These are phyloP conservation scores for Tretioscincus oriximinensis DNA, from an alignment of 2,113 vertebrate genomes.

Conservation along the genomic window DNA sequence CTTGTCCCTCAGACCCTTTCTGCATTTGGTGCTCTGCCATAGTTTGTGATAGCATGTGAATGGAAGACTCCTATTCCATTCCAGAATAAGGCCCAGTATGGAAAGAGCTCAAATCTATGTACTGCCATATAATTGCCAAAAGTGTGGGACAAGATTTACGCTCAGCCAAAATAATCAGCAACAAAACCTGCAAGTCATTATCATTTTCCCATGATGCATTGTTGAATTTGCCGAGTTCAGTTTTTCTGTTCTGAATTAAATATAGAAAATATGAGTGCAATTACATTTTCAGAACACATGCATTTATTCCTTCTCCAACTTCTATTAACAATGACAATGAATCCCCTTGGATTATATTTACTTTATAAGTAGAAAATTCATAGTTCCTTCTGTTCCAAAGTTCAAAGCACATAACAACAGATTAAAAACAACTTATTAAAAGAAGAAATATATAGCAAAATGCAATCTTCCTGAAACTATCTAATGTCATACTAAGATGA, in stretches of 20 bases:
- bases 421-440: slow-evolving; percentile 1
- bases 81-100: too few relatives aligned
- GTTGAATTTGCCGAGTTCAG: slow-evolving; percentile 5
- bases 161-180: background rate
- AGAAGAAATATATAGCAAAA: background rate
- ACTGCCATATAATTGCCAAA: background rate
- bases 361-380: background rate
- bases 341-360: slow-evolving; percentile 8
- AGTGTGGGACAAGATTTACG: background rate
- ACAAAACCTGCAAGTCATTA: background rate
- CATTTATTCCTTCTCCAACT: slow-evolving; percentile 4
- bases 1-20: background rate
- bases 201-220: background rate
- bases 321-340: slow-evolving; percentile 6
- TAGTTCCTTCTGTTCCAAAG: background rate
- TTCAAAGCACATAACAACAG: background rate
- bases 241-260: background rate
- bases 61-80: too few relatives aligned
- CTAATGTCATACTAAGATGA: background rate
- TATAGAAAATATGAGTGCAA: background rate
- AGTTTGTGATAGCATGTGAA: too few relatives aligned
- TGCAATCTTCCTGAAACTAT: background rate
- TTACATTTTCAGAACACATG: background rate
- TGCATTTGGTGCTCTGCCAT: background rate
- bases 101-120: background rate